Evolutionary conservation across 2,113 vertebrate species (phyloP), one percentile per base, ranked within the genome.

Genomic region (Ciconia maguari): DNA sequence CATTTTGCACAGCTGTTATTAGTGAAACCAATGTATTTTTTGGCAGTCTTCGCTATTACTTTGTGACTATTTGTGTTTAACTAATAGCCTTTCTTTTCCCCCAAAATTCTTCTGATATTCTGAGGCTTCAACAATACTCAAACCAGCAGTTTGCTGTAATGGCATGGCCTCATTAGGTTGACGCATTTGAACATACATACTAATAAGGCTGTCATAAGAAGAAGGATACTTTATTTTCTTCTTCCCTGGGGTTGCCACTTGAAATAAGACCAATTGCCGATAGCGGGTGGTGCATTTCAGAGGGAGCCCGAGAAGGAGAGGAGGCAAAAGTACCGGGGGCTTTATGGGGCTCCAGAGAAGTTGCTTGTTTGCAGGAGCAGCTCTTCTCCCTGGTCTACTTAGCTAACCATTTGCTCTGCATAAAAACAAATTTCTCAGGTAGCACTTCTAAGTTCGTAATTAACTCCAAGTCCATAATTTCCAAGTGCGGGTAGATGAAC

Each of bases 51-150:
- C 10, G 10, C 96, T 87, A 91, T 87, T 92, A 81, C 89, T 91
- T 49, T 62, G 90, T 77, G 95, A 66, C 90, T 95, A 36, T 71
- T 96, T 95, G 38, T 86, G 57, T 97, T 97, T 96, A 96, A 97
- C 94, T 83, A 92, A 96, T 62, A 57, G 93, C 86, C 44, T 93
- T 94, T 79, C 87, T 95, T 89, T 62, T 11, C 3, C 32, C 44
- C 32, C 46, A 20, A 32, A 78, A 90, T 93, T 68, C 83, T 79
- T 57, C 49, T 36, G 60, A 18, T 69, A 46, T 88, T 93, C 70
- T 36, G 80, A 77, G 96, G 97, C 79, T 93, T 36, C 49, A 38
- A 14, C 58, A 85, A 65, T 62, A 30, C 84, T 91, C 94, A 44
- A 54, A 92, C 78, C 91, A 93, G 96, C 89, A 69, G 91, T 95